phyloP scores from a whole-genome alignment of 2,797 vertebrate species.

The Etheostoma perlongum region DNA sequence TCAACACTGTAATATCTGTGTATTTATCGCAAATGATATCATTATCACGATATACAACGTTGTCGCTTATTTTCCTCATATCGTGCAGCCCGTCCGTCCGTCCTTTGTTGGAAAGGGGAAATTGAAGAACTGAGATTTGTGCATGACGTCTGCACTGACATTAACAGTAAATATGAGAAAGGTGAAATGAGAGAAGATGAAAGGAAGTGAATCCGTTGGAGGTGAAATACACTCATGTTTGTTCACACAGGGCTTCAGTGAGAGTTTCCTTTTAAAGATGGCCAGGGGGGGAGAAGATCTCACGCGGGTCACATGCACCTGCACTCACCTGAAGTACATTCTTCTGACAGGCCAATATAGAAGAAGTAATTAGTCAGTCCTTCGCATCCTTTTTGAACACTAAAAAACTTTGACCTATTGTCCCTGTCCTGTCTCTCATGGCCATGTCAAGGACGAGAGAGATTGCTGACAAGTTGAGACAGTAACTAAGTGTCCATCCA shows the following conservation, averaged over 20 bases:
- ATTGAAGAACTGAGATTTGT: conserved; percentile 11
- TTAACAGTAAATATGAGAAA: conserved; percentile 11
- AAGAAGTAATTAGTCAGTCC: conserved; percentile 41
- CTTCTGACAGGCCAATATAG: conserved; percentile 30
- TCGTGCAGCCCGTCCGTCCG: too few species aligned
- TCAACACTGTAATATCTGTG: too few species aligned
- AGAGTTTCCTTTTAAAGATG: conserved; percentile 16
- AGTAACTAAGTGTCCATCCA: neutral
- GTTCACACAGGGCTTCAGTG: conserved; percentile 3
- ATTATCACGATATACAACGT: too few species aligned
- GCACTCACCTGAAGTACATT: conserved; percentile 35
- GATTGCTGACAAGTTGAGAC: neutral
- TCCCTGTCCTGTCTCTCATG: neutral
- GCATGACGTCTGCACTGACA: neutral
- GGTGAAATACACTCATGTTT: conserved; percentile 19
- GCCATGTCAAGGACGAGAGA: conserved; percentile 7
- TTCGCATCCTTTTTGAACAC: conserved; percentile 42
- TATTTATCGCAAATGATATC: too few species aligned
- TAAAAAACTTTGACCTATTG: conserved; percentile 45
- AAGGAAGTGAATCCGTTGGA: conserved; percentile 35
- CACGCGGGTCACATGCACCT: conserved; percentile 25
- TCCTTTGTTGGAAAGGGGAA: neutral
- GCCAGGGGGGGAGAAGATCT: conserved; percentile 19
- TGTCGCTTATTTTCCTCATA: too few species aligned
- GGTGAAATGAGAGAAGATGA: neutral